Percentiles rank a stretch among this genome's conserved stretches.
Conservation (phyloP, 37 sponge, comb jelly and placozoan species). For the Haliclona indistincta region DNA sequence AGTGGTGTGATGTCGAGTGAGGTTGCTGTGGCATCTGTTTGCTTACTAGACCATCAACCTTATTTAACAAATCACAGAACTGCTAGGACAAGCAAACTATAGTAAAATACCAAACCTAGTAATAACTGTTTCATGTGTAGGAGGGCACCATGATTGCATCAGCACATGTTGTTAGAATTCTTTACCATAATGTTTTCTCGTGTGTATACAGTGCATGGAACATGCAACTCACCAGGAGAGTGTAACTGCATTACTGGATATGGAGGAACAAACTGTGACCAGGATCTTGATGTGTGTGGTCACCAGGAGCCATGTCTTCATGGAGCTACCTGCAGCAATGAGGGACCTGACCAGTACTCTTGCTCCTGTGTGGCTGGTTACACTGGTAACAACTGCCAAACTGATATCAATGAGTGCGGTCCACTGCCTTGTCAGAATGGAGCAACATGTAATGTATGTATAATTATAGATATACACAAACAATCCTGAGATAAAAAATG, state of each 20-base stretch:
- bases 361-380: constrained; percentile 56
- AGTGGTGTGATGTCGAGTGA: too few relatives aligned
- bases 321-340: constrained; percentile 40
- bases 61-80: too few relatives aligned
- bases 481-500: too few relatives aligned
- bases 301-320: constrained; percentile 45
- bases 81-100: too few relatives aligned
- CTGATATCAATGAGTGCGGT: constrained; percentile 45
- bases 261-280: constrained; percentile 31
- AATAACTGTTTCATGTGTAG: too few relatives aligned
- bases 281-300: constrained; percentile 56
- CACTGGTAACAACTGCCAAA: not conserved
- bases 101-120: too few relatives aligned
- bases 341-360: constrained; percentile 18
- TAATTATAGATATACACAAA: too few relatives aligned
- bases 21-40: too few relatives aligned
- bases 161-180: too few relatives aligned
- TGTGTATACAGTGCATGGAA: constrained; percentile 10
- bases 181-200: too few relatives aligned
- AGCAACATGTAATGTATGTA: constrained; percentile 31
- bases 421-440: constrained; percentile 43
- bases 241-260: constrained; percentile 59
- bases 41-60: too few relatives aligned
- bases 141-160: too few relatives aligned
- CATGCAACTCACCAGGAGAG: constrained; percentile 26